Percentiles rank a stretch among this genome's conserved stretches.
Evolutionary conservation across 1,140 invertebrate species (phyloP).

Genomic region (Pogonus chalceus): DNA sequence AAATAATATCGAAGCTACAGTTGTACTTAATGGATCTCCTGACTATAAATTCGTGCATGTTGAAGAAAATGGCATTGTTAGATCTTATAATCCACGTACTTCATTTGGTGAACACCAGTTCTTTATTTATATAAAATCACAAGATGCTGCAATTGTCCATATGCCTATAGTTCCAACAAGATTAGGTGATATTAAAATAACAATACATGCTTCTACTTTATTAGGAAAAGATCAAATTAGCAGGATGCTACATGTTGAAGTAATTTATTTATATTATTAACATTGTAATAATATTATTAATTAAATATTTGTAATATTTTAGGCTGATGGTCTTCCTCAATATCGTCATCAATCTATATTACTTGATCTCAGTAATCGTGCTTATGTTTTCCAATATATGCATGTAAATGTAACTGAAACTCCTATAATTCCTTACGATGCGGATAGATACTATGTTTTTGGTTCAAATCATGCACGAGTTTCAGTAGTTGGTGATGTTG

Average conservation of each 20-base stretch:
- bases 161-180: constrained; percentile 79
- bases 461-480: constrained; percentile 81
- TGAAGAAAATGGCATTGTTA: constrained; percentile 77
- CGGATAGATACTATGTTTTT: constrained; percentile 86
- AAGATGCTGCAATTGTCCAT: constrained; percentile 72
- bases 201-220: constrained; percentile 73
- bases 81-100: constrained; percentile 75
- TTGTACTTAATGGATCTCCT: constrained; percentile 73
- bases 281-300: constrained; percentile 5
- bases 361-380: constrained; percentile 82
- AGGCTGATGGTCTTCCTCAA: constrained; percentile 88
- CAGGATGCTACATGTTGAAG: constrained; percentile 65
- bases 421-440: constrained; percentile 80
- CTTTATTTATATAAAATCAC: constrained; percentile 74
- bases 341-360: constrained; percentile 84
- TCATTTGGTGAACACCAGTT: constrained; percentile 89
- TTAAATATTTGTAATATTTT: constrained; percentile 23
- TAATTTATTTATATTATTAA: constrained; percentile 27
- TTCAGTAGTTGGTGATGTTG: constrained; percentile 88
- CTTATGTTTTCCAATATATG: constrained; percentile 88
- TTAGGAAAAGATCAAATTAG: constrained; percentile 70
- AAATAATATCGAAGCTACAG: constrained; percentile 70
- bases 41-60: constrained; percentile 94
- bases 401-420: constrained; percentile 90
- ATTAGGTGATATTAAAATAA: constrained; percentile 70